Base-by-base conservation (phyloP, 2,888 invertebrate genomes). In the Xestia c-nigrum region DNA sequence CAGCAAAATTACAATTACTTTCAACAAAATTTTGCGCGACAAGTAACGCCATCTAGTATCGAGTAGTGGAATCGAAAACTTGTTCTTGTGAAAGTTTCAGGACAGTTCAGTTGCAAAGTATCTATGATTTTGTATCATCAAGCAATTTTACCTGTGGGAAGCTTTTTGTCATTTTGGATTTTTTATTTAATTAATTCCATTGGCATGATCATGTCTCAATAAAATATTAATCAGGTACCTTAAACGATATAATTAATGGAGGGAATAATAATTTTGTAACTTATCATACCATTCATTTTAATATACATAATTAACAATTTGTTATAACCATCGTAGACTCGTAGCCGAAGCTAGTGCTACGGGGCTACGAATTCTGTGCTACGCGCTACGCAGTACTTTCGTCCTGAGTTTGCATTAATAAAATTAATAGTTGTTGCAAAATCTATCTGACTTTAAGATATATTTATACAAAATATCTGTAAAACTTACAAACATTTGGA, bases 11-110 rank as follows among this genome's bases (percentile, higher is more conserved):
- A 21, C 16, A 59, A 10, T 61, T 3, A 6, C 0, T 4, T 38
- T 4, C 1, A 21, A 19, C 10, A 40, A 5, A 38, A 10, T 55
- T 77, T 38, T 12, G 7, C 16, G 40, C 0, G 10, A 31, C 90
- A 31, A 10, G 70, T 88, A 83, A 52, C 93, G 94, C 94, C 94
- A 94, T 93, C 94, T 94, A 89, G 89, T 82, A 87, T 87, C 88
- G 94, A 93, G 94, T 94, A 93, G 93, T 74, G 1, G 59, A 55
- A 85, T n/a, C 24, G 72, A 74, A 80, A 73, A 52, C 38, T 38
- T 38, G 64, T 52, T 38, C 38, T 10, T 52, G 55, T 77, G 21
- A 70, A 73, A 50, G 43, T 68, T 81, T 66, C 61, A 80, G 50
- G 50, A 38, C 0, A 69, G 16, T 50, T 50, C 0, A 24, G 16